phyloP scores from a whole-genome alignment of 2,888 invertebrate genomes.

The Drosophila engyochracea region DNA sequence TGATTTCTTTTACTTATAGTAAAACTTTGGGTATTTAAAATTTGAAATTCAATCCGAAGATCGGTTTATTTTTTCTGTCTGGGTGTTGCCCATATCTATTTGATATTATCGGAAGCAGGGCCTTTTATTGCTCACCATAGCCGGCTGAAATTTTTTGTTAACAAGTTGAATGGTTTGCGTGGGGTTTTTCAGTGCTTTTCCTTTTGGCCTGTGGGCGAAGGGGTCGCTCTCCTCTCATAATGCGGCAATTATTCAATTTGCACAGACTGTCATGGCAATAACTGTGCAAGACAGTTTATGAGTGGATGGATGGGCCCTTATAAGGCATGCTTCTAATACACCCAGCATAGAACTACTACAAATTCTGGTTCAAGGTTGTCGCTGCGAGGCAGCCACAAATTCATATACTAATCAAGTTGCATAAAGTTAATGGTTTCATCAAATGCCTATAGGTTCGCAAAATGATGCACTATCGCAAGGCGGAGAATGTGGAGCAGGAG shows the following conservation, averaged over 20 bases:
- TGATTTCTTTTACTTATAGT: neutral
- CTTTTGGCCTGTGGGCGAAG: slow-evolving; percentile 13
- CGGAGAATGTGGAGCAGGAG: slow-evolving; percentile 91
- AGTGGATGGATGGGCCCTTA: slow-evolving; percentile 46
- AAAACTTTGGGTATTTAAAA: neutral
- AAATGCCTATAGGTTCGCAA: slow-evolving; percentile 48
- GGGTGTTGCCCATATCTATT: neutral
- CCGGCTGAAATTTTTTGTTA: neutral
- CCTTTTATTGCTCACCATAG: neutral
- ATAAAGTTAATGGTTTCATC: slow-evolving; percentile 30
- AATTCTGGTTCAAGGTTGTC: slow-evolving; percentile 65
- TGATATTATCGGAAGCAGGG: neutral
- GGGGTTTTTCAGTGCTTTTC: neutral
- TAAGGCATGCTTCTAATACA: slow-evolving; percentile 2
- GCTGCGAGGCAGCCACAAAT: slow-evolving; percentile 34
- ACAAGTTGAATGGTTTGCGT: neutral
- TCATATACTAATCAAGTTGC: slow-evolving; percentile 43
- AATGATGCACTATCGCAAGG: slow-evolving; percentile 92
- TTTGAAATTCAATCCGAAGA: neutral
- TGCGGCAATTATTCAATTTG: slow-evolving; percentile 78
- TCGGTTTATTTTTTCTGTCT: neutral
- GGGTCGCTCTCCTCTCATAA: slow-evolving; percentile 56
- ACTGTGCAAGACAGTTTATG: slow-evolving; percentile 72
- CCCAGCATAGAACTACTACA: neutral
- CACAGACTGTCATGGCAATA: slow-evolving; percentile 67